Evolutionary conservation across 2,888 invertebrate species (phyloP), one percentile per base, ranked within the genome.

Genomic region (Chrysolina americana): DNA sequence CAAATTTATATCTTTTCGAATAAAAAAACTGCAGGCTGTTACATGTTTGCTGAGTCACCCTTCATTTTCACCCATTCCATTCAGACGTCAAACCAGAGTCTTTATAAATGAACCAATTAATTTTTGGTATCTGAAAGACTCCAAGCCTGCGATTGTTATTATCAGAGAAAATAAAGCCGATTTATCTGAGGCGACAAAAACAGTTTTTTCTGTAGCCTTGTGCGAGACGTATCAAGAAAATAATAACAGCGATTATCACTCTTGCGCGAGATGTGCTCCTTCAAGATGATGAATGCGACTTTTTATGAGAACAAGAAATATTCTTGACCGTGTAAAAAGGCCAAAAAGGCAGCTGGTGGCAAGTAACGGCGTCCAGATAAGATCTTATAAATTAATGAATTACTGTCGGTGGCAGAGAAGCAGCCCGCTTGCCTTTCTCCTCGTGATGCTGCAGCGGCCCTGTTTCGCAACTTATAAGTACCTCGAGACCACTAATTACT

Each of bases 401-500:
- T 59, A 59, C 23, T 59, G 59, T 59, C 59, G 59, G 2, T n/a
- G 5, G 59, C 59, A 59, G 36, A 59, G n/a, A 36, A 9, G 23
- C 56, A 59, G 13, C 59, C 59, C 36, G 59, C 59, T 59, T 59
- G 23, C 9, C 15, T 36, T 59, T 59, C 59, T 15, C 23, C 23
- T 59, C 28, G 21, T 15, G 21, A 5, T 28, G 15, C 19, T 28
- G 28, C 28, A 2, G 13, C 0, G 50, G 50, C n/a, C 66, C 28
- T 50, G 66, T 68, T 59, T 68, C 41, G 17, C 66, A 66, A 65
- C 56, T 71, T 53, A 65, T 71, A 17, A 71, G 71, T 71, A 66
- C 44, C 28, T 47, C 47, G 28, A 66, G 71, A 71, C 71, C 71
- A 21, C 65, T 71, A 71, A 71, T 71, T 71, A 71, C 71, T 48